phyloP scores from a whole-genome alignment of 2,888 invertebrate species.

The Pterostichus niger region DNA sequence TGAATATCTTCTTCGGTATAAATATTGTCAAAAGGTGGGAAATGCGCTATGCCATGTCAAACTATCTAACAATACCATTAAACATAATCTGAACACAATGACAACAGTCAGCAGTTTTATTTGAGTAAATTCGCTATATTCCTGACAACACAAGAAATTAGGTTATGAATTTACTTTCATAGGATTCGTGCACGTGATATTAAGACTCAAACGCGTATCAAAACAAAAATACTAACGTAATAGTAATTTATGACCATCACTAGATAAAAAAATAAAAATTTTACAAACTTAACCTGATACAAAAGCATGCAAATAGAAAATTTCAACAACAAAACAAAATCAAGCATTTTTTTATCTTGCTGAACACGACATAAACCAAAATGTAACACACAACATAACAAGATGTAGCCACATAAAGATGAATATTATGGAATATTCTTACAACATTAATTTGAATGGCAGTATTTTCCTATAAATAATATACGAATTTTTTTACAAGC shows the following conservation, averaged over 20 bases:
- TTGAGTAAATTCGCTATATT: conserved; percentile 31
- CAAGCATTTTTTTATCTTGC: not conserved
- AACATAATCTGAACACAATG: conserved; percentile 32
- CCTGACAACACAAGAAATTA: conserved; percentile 17
- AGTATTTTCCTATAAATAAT: conserved; percentile 3
- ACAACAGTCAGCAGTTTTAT: conserved; percentile 32
- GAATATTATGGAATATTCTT: conserved; percentile 1
- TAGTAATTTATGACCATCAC: not conserved
- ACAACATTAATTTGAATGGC: conserved; percentile 3
- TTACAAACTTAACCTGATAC: not conserved
- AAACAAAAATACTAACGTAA: not conserved
- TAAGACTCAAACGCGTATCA: not conserved
- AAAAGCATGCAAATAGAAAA: not conserved
- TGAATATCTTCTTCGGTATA: not conserved
- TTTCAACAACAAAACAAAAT: not conserved
- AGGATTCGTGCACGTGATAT: conserved; percentile 46
- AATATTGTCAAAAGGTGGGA: not conserved
- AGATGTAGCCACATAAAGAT: not conserved
- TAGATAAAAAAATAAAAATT: not conserved
- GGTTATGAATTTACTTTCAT: not conserved
- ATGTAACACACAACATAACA: not conserved
- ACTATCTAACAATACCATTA: conserved; percentile 4
- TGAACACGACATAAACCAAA: not conserved
- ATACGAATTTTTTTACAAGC: not conserved
- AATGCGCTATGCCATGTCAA: not conserved